Percentiles rank a stretch among this genome's conserved stretches.
phyloP scores from a whole-genome alignment of 2,113 vertebrate species.

The Chaenocephalus aceratus region DNA sequence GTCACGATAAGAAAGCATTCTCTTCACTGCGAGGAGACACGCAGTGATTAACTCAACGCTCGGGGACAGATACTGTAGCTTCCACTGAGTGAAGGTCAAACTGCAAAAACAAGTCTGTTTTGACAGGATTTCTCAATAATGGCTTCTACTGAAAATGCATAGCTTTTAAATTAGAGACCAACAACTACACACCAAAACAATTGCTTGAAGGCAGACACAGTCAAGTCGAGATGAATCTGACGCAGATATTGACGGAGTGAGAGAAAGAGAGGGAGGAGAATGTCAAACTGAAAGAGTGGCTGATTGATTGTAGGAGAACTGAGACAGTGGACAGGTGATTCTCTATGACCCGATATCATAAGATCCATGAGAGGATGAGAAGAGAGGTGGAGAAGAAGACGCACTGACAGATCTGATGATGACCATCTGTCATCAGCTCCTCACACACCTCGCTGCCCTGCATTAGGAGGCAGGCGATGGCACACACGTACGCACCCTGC shows the following conservation, averaged over 20 bases:
- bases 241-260: slow-evolving; percentile 37
- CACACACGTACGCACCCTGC: not conserved
- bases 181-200: slow-evolving; percentile 8
- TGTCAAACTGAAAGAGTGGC: slow-evolving; percentile 34
- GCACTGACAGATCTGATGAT: slow-evolving; percentile 38
- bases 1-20: slow-evolving; percentile 52
- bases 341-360: slow-evolving; percentile 46
- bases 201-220: not conserved
- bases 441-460: slow-evolving; percentile 32
- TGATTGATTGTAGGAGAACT: slow-evolving; percentile 51
- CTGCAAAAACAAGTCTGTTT: slow-evolving; percentile 19
- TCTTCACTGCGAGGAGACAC: not conserved
- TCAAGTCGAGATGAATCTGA: slow-evolving; percentile 41
- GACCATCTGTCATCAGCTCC: slow-evolving; percentile 57
- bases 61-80: slow-evolving; percentile 20
- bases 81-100: slow-evolving; percentile 51
- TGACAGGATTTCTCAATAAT: slow-evolving; percentile 34
- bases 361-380: slow-evolving; percentile 28
- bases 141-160: slow-evolving; percentile 14
- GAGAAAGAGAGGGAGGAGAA: slow-evolving; percentile 32
- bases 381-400: slow-evolving; percentile 23
- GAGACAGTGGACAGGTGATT: slow-evolving; percentile 45
- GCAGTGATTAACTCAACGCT: slow-evolving; percentile 28
- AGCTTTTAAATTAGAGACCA: slow-evolving; percentile 11
- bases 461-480: not conserved